Evolutionary conservation across 2,113 vertebrate genomes (phyloP).

Genomic region (Gavialis gangeticus): DNA sequence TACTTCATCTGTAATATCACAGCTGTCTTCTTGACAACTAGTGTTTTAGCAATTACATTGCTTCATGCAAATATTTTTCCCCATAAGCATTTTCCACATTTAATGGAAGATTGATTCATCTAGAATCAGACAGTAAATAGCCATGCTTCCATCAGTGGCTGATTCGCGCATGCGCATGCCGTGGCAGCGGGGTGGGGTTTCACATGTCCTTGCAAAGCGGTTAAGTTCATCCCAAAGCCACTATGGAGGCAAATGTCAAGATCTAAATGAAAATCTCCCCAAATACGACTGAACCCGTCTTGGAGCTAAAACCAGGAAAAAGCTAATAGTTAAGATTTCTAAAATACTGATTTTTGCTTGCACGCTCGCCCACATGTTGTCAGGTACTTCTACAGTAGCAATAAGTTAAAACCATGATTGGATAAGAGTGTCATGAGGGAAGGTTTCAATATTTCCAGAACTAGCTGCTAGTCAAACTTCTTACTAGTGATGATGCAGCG

Average conservation of each 20-base stretch:
- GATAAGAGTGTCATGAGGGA: not conserved
- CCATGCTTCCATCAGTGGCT: not conserved
- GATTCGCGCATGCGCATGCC: not conserved
- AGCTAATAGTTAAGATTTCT: not conserved
- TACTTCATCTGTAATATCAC: slow-evolving; percentile 10
- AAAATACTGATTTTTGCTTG: not conserved
- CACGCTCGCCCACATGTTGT: not conserved
- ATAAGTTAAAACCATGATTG: not conserved
- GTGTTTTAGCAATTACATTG: slow-evolving; percentile 59
- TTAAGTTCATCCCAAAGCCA: not conserved
- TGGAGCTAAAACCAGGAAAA: not conserved
- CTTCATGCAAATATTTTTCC: slow-evolving; percentile 55
- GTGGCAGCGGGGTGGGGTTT: not conserved
- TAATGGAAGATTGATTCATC: slow-evolving; percentile 49
- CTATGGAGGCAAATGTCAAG: not conserved
- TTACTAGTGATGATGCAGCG: not conserved
- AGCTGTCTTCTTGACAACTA: slow-evolving; percentile 64
- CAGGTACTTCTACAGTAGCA: not conserved
- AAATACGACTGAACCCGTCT: not conserved
- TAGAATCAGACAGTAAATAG: slow-evolving; percentile 41
- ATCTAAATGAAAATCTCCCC: not conserved
- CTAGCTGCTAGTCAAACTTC: not conserved
- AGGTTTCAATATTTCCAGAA: not conserved
- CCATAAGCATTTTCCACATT: slow-evolving; percentile 46
- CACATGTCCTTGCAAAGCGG: not conserved